Conservation (phyloP, 2,113 vertebrate genomes). For the Xiphophorus couchianus region DNA sequence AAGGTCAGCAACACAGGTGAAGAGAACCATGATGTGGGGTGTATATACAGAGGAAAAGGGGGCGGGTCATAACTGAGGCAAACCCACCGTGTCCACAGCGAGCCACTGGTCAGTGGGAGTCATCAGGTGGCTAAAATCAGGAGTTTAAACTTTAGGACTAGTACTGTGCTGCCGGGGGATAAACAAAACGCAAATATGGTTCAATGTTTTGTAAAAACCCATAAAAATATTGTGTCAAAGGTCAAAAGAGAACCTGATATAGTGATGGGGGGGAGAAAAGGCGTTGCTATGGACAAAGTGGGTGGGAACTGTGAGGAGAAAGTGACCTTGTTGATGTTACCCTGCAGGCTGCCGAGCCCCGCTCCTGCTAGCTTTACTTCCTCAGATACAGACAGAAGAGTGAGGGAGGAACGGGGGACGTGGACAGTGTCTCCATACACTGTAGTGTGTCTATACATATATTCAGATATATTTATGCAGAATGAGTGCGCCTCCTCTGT, state of each 20-base stretch:
- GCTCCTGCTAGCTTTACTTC: conserved; percentile 36
- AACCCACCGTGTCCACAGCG: conserved; percentile 8
- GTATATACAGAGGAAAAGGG: conserved; percentile 1
- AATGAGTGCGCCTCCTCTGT: conserved; percentile 34
- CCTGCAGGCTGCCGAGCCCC: not conserved
- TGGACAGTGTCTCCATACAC: conserved; percentile 67
- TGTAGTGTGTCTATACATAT: conserved; percentile 36
- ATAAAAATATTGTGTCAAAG: not conserved
- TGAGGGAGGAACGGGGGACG: conserved; percentile 18
- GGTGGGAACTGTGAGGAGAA: conserved; percentile 11
- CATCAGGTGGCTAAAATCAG: not conserved
- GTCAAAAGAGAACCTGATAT: not conserved
- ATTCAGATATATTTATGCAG: conserved; percentile 14
- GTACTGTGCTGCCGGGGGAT: too few relatives aligned
- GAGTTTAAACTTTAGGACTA: not conserved
- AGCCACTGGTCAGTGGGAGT: not conserved
- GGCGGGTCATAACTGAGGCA: conserved; percentile 58
- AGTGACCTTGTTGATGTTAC: too few relatives aligned
- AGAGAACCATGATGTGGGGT: conserved; percentile 36
- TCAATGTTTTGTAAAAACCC: too few relatives aligned
- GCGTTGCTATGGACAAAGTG: conserved; percentile 4
- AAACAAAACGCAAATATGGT: too few relatives aligned
- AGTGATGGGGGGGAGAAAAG: not conserved
- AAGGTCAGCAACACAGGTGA: conserved; percentile 48
- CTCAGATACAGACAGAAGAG: conserved; percentile 58